Conservation (phyloP, 1,140 invertebrate species). For the Zaprionus kolodkinae region DNA sequence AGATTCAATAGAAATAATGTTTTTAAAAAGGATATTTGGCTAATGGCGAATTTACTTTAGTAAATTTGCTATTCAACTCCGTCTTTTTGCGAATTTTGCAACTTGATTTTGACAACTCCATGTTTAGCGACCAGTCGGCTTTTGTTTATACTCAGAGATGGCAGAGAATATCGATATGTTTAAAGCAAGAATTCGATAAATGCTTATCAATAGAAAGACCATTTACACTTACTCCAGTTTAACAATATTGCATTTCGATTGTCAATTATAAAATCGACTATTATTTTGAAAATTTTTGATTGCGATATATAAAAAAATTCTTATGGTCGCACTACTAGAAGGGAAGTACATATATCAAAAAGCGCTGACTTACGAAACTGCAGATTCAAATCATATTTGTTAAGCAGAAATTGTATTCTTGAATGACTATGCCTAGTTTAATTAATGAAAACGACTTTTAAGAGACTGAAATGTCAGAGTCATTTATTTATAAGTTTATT, state of each 20-base stretch:
- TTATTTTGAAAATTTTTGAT: neutral
- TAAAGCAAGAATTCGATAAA: neutral
- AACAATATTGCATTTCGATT: neutral
- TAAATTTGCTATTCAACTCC: constrained; percentile 27
- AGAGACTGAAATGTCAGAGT: constrained; percentile 5
- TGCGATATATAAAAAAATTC: neutral
- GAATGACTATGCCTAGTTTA: neutral
- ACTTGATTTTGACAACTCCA: constrained; percentile 18
- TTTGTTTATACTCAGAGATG: constrained; percentile 9
- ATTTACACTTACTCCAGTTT: neutral
- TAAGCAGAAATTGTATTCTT: neutral
- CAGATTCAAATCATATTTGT: neutral
- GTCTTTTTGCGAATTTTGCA: constrained; percentile 84
- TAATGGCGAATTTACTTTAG: constrained; percentile 59
- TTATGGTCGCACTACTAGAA: no score
- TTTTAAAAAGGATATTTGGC: constrained; percentile 73
- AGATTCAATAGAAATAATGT: neutral
- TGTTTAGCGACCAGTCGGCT: neutral
- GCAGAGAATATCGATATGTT: neutral
- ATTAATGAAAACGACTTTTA: neutral
- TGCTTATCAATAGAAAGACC: neutral
- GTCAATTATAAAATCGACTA: neutral
- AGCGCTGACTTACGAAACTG: no score
- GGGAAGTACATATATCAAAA: no score
- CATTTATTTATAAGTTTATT: constrained; percentile 65